These are phyloP conservation scores for Siderastrea radians DNA, from an alignment of 92 coral and sea anemone species.

Conservation along the genomic window DNA sequence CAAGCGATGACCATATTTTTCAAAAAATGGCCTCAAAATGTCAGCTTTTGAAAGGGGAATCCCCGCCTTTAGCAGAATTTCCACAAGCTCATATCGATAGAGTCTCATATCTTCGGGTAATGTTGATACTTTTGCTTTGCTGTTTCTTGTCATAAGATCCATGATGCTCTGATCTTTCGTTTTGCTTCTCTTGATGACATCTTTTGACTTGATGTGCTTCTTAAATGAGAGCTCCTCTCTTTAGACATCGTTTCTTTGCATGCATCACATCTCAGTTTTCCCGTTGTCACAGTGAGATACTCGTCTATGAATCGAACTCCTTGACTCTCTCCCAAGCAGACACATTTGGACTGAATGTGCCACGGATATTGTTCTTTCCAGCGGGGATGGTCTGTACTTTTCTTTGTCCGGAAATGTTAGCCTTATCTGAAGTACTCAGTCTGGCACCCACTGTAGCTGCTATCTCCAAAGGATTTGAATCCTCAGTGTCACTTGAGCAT, in stretches of 20 bases:
- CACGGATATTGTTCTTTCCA: slow-evolving; percentile 60
- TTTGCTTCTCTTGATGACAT: slow-evolving; percentile 32
- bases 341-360: slow-evolving; percentile 61
- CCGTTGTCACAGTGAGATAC: slow-evolving; percentile 36
- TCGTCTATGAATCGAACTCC: slow-evolving; percentile 54
- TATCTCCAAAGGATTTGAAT: slow-evolving; percentile 32
- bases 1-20: slow-evolving; percentile 47
- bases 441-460: slow-evolving; percentile 63
- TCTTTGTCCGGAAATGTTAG: slow-evolving; percentile 66
- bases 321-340: slow-evolving; percentile 67
- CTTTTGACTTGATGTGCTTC: slow-evolving; percentile 32
- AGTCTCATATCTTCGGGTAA: slow-evolving; percentile 79
- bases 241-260: slow-evolving; percentile 27
- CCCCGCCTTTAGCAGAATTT: slow-evolving; percentile 57
- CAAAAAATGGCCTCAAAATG: slow-evolving; percentile 66
- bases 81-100: slow-evolving; percentile 73
- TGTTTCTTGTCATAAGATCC: slow-evolving; percentile 19
- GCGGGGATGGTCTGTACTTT: slow-evolving; percentile 75
- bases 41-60: slow-evolving; percentile 61
- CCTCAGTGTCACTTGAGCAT: slow-evolving; percentile 26
- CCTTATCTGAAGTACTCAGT: slow-evolving; percentile 61
- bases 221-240: slow-evolving; percentile 40
- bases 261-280: slow-evolving; percentile 44
- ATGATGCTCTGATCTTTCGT: slow-evolving; percentile 41
- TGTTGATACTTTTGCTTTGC: slow-evolving; percentile 59